Percentiles rank a stretch among this genome's conserved stretches.
Conservation (phyloP, 1,140 invertebrate genomes). For the Callitettix versicolor region DNA sequence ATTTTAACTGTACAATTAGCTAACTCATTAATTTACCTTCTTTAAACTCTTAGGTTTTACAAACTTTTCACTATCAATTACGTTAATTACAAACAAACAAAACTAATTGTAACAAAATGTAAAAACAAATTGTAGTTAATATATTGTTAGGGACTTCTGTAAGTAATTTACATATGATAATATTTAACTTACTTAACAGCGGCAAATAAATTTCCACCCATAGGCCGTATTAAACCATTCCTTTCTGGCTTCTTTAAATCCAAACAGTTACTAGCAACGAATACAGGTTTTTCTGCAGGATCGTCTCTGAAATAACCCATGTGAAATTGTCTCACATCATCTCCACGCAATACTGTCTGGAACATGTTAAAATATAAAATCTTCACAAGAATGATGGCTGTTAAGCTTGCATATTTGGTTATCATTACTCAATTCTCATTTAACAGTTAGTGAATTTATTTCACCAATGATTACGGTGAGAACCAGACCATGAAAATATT, state of each 20-base stretch:
- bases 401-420: not conserved
- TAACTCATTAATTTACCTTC: no score
- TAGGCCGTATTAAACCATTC: conserved; percentile 52
- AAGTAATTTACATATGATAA: no score
- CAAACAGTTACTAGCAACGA: conserved; percentile 59
- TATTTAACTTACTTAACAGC: conserved; percentile 56
- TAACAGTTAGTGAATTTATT: not conserved
- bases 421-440: not conserved
- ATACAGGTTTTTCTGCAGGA: conserved; percentile 57
- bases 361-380: conserved; percentile 27
- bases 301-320: conserved; percentile 84
- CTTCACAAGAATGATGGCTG: conserved; percentile 7
- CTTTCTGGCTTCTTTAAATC: conserved; percentile 38
- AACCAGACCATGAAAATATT: not conserved
- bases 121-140: no score
- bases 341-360: conserved; percentile 58
- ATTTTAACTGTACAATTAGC: no score
- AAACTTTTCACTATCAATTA: no score
- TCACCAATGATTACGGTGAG: not conserved
- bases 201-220: conserved; percentile 78
- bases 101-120: no score
- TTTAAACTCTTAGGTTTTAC: no score
- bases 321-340: conserved; percentile 59
- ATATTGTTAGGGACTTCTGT: no score
- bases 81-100: no score